A percentile compares a stretch with the other conserved stretches of the same genome.
phyloP scores from a whole-genome alignment of 1,140 invertebrate species.

The Phymorhynchus buccinoides region DNA sequence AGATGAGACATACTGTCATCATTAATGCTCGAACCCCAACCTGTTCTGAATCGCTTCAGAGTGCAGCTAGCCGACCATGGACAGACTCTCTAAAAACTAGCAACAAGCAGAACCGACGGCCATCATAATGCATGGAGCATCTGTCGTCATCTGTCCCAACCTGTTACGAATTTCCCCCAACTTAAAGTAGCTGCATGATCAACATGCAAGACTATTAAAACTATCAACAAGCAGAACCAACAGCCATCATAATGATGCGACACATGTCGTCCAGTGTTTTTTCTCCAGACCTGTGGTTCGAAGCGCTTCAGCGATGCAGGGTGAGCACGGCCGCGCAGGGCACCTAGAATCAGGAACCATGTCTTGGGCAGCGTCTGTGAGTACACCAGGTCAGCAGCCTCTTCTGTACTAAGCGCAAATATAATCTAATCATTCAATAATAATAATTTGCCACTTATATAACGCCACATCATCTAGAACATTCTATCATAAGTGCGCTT shows the following conservation, averaged over 20 bases:
- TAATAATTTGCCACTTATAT: too few relatives aligned
- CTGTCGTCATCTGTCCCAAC: slow-evolving; percentile 51
- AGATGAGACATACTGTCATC: too few relatives aligned
- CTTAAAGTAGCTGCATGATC: slow-evolving; percentile 95
- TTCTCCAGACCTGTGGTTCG: slow-evolving; percentile 74
- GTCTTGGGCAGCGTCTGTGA: slow-evolving; percentile 94
- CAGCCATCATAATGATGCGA: too few relatives aligned
- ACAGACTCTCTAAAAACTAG: too few relatives aligned
- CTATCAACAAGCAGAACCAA: too few relatives aligned
- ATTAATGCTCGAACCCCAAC: slow-evolving; percentile 60
- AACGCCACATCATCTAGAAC: too few relatives aligned
- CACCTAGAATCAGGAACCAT: slow-evolving; percentile 88
- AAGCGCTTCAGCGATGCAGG: slow-evolving; percentile 92
- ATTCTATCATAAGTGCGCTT: too few relatives aligned
- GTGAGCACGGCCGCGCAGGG: slow-evolving; percentile 95
- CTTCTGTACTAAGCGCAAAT: slow-evolving; percentile 56
- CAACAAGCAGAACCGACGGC: too few relatives aligned
- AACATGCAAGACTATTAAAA: too few relatives aligned
- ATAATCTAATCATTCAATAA: background rate
- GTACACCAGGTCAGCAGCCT: slow-evolving; percentile 82
- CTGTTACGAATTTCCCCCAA: slow-evolving; percentile 85
- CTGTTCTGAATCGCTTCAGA: slow-evolving; percentile 86
- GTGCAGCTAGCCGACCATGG: slow-evolving; percentile 94
- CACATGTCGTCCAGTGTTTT: background rate
- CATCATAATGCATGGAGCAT: too few relatives aligned